Base-by-base conservation (phyloP, 2,888 invertebrate genomes). In the Zonitis immaculata region DNA sequence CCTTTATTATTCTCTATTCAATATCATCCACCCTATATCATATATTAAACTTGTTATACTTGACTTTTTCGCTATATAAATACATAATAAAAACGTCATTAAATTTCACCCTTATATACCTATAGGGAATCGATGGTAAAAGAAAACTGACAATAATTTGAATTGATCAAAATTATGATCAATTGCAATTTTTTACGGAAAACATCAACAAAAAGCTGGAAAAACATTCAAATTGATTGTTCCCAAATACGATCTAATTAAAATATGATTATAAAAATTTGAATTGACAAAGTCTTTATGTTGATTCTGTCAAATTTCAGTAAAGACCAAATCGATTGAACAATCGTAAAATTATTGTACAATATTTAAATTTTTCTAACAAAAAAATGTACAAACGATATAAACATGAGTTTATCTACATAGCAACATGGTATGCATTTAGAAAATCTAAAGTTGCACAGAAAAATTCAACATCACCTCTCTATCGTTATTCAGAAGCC, bases 351-450 rank as follows among this genome's bases (percentile, higher is more conserved):
- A n/a, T n/a, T n/a, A n/a, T n/a, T n/a, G n/a, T n/a, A n/a, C n/a
- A n/a, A n/a, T n/a, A n/a, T n/a, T n/a, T n/a, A n/a, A n/a, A n/a
- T n/a, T n/a, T n/a, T n/a, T n/a, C n/a, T n/a, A n/a, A n/a, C n/a
- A n/a, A n/a, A n/a, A n/a, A n/a, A n/a, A n/a, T 57, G 51, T 61
- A 53, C 56, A 54, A 61, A 58, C 53, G 58, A n/a, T n/a, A n/a
- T n/a, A n/a, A n/a, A 61, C 58, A 59, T 59, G 57, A 61, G 55
- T 58, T 56, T 53, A 59, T 52, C 59, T 51, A 52, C 27, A 47
- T 46, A 52, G 52, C 45, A 42, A 46, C 54, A 44, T 54, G 52
- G 54, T 58, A 56, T 57, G 51, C 57, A 55, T 59, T 55, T 55
- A 50, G 52, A 56, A 59, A 49, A 56, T 55, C 56, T 53, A 52